Percentiles rank a stretch among this genome's conserved stretches.
Conservation (phyloP, 2,113 vertebrate species). For the Sinocyclocheilus anshuiensis region DNA sequence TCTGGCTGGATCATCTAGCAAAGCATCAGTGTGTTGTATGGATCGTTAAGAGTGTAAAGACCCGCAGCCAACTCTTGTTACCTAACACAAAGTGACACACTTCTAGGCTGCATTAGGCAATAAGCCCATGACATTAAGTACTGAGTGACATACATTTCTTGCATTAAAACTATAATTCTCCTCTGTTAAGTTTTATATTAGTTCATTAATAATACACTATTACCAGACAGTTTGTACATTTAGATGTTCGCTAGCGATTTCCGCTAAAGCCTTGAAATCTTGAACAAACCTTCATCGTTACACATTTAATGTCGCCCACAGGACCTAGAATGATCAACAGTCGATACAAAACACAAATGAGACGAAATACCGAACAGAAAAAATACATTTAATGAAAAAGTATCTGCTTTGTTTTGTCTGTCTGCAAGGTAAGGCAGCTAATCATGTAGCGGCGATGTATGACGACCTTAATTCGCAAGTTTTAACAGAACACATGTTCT, state of each 20-base stretch:
- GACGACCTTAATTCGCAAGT: slow-evolving; percentile 63
- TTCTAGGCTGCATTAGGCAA: slow-evolving; percentile 21
- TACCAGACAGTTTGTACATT: background rate
- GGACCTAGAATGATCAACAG: background rate
- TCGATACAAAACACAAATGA: background rate
- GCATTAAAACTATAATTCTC: background rate
- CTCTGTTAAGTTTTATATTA: background rate
- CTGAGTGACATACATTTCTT: background rate
- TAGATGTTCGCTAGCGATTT: slow-evolving; percentile 16
- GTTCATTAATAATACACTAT: background rate
- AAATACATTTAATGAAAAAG: background rate
- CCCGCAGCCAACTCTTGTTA: slow-evolving; percentile 4
- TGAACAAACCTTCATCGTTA: background rate
- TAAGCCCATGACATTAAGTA: background rate
- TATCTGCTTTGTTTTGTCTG: slow-evolving; percentile 2
- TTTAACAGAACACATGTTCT: slow-evolving; percentile 19
- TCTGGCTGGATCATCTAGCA: background rate
- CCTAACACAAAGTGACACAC: slow-evolving; percentile 29
- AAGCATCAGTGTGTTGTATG: background rate
- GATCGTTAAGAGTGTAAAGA: background rate
- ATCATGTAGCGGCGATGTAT: slow-evolving; percentile 30
- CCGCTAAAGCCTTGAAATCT: background rate
- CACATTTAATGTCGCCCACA: background rate
- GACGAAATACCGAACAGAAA: background rate
- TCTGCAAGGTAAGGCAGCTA: background rate